Percentiles rank a stretch among this genome's conserved stretches.
phyloP scores from a whole-genome alignment of 2,113 vertebrate species.

The Origma solitaria region DNA sequence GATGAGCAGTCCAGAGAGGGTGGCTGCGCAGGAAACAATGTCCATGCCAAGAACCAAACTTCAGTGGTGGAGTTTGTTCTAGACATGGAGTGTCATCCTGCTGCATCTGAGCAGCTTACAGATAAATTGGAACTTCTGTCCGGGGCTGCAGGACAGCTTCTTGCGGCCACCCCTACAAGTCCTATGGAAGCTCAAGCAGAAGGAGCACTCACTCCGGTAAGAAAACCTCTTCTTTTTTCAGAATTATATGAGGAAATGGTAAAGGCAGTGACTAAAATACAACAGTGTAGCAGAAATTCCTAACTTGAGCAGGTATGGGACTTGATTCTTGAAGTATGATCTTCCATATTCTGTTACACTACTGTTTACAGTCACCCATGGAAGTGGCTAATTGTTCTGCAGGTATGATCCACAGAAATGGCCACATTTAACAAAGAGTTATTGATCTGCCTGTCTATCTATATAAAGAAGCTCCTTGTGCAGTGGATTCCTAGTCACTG shows the following conservation, averaged over 20 bases:
- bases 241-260: not conserved
- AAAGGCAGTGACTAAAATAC: not conserved
- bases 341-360: not conserved
- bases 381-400: not conserved
- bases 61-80: constrained; percentile 61
- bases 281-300: not conserved
- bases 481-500: not conserved
- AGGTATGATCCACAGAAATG: not conserved
- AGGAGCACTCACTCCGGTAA: constrained; percentile 92
- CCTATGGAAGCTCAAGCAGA: constrained; percentile 91
- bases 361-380: not conserved
- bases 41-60: constrained; percentile 51
- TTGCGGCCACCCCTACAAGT: constrained; percentile 86
- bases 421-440: not conserved
- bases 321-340: not conserved
- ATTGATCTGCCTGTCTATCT: not conserved
- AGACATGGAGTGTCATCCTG: constrained; percentile 50
- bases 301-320: not conserved
- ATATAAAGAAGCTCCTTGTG: not conserved
- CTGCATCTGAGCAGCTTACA: constrained; percentile 68
- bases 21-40: constrained; percentile 51
- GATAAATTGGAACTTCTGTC: constrained; percentile 84
- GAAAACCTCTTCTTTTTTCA: constrained; percentile 10
- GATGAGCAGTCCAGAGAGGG: constrained; percentile 70
- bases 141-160: constrained; percentile 74